Conservation (phyloP, 2,888 invertebrate genomes). For the Agonopterix subpropinquella region DNA sequence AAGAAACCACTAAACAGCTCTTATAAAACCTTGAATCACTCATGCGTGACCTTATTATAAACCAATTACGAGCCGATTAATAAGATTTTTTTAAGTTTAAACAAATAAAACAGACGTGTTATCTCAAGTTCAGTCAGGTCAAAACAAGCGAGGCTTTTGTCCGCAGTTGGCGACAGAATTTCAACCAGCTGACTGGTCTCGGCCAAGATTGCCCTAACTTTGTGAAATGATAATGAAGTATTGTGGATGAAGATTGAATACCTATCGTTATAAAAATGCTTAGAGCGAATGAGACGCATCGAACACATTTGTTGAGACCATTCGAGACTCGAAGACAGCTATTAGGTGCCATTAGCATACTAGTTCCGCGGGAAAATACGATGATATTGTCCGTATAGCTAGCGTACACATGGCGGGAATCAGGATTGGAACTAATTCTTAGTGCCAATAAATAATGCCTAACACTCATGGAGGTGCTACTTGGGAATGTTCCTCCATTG, state of each 20-base stretch:
- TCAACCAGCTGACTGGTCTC: constrained; percentile 2
- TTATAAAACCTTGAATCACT: neutral
- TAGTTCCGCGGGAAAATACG: constrained; percentile 14
- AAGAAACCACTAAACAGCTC: neutral
- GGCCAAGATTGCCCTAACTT: constrained; percentile 1
- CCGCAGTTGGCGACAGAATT: constrained; percentile 1
- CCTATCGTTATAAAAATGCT: too few relatives aligned
- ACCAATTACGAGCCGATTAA: neutral
- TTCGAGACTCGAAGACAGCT: constrained; percentile 5
- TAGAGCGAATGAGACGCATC: too few relatives aligned
- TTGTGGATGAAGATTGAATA: too few relatives aligned
- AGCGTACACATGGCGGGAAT: too few relatives aligned
- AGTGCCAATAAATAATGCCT: too few relatives aligned
- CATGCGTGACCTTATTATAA: neutral
- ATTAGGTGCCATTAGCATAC: constrained; percentile 16
- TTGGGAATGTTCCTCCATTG: too few relatives aligned
- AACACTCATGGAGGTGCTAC: too few relatives aligned
- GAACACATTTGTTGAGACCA: neutral
- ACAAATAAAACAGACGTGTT: constrained; percentile 8
- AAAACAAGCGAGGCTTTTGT: constrained; percentile 5
- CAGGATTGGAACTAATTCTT: too few relatives aligned
- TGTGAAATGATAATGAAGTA: neutral
- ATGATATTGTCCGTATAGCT: neutral
- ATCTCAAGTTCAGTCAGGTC: constrained; percentile 9
- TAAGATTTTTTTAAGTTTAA: constrained; percentile 2